A percentile compares a stretch with the other conserved stretches of the same genome.
These are phyloP conservation scores for Cairina moschata DNA, from an alignment of 2,113 vertebrate species.

Conservation along the genomic window DNA sequence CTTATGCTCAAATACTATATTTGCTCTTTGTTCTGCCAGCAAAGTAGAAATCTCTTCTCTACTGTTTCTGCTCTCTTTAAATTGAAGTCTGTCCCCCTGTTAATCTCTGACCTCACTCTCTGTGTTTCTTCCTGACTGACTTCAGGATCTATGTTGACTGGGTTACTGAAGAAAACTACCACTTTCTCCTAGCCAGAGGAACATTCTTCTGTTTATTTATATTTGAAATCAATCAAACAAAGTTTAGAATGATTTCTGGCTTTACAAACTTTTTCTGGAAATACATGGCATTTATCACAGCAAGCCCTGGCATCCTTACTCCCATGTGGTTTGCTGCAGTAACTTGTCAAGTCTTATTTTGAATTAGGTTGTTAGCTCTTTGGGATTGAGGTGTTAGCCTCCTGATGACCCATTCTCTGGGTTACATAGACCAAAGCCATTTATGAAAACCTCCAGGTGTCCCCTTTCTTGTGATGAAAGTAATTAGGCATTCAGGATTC, in stretches of 20 bases:
- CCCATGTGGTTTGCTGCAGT: neutral
- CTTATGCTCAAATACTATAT: neutral
- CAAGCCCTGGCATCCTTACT: neutral
- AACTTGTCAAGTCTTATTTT: neutral
- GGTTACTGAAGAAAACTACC: neutral
- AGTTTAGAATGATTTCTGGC: neutral
- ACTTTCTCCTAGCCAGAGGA: neutral
- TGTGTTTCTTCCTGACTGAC: neutral
- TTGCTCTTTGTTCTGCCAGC: neutral
- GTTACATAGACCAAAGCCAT: neutral
- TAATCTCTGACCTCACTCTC: neutral
- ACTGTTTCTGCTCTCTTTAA: neutral
- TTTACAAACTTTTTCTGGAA: neutral
- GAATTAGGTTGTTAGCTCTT: neutral
- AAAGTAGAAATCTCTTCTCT: neutral
- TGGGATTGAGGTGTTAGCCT: neutral
- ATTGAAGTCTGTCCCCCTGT: neutral
- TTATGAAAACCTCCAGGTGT: neutral
- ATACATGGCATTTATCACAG: neutral
- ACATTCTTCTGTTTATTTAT: neutral
- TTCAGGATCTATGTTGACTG: neutral
- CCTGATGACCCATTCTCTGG: neutral
- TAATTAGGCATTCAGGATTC: conserved; percentile 16
- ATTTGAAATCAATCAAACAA: neutral
- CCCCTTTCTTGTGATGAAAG: neutral